A percentile compares a stretch with the other conserved stretches of the same genome.
Conservation (phyloP, 2,888 invertebrate species). For the Phengaris arion region DNA sequence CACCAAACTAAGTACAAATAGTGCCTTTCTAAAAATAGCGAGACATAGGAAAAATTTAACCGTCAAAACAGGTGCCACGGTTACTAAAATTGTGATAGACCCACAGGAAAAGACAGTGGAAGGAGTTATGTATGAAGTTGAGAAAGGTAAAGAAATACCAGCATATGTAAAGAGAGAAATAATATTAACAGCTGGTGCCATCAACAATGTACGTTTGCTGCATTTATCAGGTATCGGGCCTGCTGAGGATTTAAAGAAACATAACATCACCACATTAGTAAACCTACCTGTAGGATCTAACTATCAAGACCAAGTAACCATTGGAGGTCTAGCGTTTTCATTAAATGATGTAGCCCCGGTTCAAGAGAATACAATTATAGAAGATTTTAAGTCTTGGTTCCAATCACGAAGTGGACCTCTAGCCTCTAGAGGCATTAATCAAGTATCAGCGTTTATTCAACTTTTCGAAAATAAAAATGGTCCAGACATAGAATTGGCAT, state of each 20-base stretch:
- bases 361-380: slow-evolving; percentile 58
- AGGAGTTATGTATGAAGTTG: slow-evolving; percentile 64
- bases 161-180: slow-evolving; percentile 70
- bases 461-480: slow-evolving; percentile 67
- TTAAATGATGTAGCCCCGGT: slow-evolving; percentile 59
- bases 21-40: slow-evolving; percentile 66
- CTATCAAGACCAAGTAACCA: slow-evolving; percentile 72
- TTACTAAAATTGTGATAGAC: slow-evolving; percentile 65
- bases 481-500: slow-evolving; percentile 66
- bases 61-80: slow-evolving; percentile 64
- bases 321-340: slow-evolving; percentile 66
- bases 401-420: slow-evolving; percentile 63
- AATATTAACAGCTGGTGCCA: slow-evolving; percentile 66
- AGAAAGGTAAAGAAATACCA: slow-evolving; percentile 63
- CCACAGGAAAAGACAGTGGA: slow-evolving; percentile 64
- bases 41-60: slow-evolving; percentile 65
- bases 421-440: slow-evolving; percentile 69
- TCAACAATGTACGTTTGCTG: slow-evolving; percentile 67
- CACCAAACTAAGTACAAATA: slow-evolving; percentile 68
- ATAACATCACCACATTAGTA: slow-evolving; percentile 57
- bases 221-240: slow-evolving; percentile 72
- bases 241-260: slow-evolving; percentile 57
- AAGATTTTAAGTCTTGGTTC: slow-evolving; percentile 73
- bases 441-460: slow-evolving; percentile 70
- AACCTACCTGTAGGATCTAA: slow-evolving; percentile 68